A percentile compares a stretch with the other conserved stretches of the same genome.
These are phyloP conservation scores for Cheilosia impressa DNA, from an alignment of 2,888 invertebrate genomes.

Conservation along the genomic window DNA sequence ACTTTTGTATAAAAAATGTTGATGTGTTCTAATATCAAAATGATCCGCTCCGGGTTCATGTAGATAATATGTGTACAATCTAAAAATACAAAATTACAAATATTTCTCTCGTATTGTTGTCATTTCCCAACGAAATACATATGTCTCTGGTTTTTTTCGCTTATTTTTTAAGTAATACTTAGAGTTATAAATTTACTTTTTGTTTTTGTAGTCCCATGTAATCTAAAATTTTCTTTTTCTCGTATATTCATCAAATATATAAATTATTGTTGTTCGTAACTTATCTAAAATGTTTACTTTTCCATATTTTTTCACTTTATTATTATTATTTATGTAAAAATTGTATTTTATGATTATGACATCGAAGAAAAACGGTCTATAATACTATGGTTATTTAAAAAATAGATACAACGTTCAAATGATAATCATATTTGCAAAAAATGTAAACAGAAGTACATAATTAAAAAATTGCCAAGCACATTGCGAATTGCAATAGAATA, in stretches of 20 bases:
- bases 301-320: slow-evolving; percentile 9
- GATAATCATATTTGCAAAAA: slow-evolving; percentile 23
- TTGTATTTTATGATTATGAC: slow-evolving; percentile 33
- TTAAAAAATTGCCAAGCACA: background rate
- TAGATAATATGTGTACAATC: slow-evolving; percentile 72
- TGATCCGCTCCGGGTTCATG: slow-evolving; percentile 58
- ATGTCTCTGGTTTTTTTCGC: slow-evolving; percentile 49
- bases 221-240: slow-evolving; percentile 47
- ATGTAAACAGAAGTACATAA: slow-evolving; percentile 5
- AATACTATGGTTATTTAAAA: slow-evolving; percentile 52
- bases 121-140: slow-evolving; percentile 46
- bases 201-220: slow-evolving; percentile 62
- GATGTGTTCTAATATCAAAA: slow-evolving; percentile 64
- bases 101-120: slow-evolving; percentile 59
- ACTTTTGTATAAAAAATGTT: slow-evolving; percentile 70
- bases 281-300: slow-evolving; percentile 55
- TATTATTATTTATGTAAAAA: slow-evolving; percentile 39
- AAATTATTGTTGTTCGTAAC: slow-evolving; percentile 67
- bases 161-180: slow-evolving; percentile 66
- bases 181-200: slow-evolving; percentile 50
- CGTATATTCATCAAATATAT: slow-evolving; percentile 67
- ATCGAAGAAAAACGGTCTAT: slow-evolving; percentile 41
- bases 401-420: slow-evolving; percentile 32
- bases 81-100: slow-evolving; percentile 75
- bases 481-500: background rate